Evolutionary conservation across 2,113 vertebrate genomes (phyloP), one percentile per base, ranked within the genome.

Genomic region (Egretta garzetta): DNA sequence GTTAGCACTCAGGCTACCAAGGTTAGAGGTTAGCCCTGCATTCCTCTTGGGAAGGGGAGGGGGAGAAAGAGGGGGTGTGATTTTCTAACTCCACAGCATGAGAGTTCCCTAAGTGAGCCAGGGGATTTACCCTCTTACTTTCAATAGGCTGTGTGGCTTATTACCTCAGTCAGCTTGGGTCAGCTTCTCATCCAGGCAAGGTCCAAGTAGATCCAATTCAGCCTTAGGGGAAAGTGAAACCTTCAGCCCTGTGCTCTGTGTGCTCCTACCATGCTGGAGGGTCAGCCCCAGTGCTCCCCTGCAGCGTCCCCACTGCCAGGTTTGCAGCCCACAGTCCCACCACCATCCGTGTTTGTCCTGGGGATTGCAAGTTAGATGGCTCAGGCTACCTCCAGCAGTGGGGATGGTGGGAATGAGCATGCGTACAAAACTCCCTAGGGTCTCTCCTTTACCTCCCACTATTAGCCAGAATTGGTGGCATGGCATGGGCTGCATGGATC

Each of bases 301-400:
- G 58, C 27, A 22, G 75, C 7, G 3, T 62, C 33, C 50, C n/a
- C 68, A 24, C 16, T 0, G 2, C 45, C 35, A 23, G 35, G 7
- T 21, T 56, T 27, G 14, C 62, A 80, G 62, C 37, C 26, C 72
- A 28, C 13, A 24, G 32, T 68, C 45, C 77, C 1, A 7, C 70
- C 52, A 53, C 53, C 2, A 1, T 1, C 58, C 0, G 0, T 19
- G 71, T 17, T 73, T 71, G 10, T 35, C n/a, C 1, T 26, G 49
- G 58, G 56, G 49, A 71, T 39, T 14, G 45, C 49, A 53, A 22
- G 24, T 28, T 22, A n/a, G n/a, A 18, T 10, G 33, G 62, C 39
- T 39, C 67, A 37, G 23, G 21, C 35, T 47, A 7, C 1, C 2
- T 59, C 32, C 60, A 58, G 49, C 74, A 85, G 53, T 1, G 10